phyloP scores from a whole-genome alignment of 2,797 vertebrate genomes.

The Danio aesculapii region DNA sequence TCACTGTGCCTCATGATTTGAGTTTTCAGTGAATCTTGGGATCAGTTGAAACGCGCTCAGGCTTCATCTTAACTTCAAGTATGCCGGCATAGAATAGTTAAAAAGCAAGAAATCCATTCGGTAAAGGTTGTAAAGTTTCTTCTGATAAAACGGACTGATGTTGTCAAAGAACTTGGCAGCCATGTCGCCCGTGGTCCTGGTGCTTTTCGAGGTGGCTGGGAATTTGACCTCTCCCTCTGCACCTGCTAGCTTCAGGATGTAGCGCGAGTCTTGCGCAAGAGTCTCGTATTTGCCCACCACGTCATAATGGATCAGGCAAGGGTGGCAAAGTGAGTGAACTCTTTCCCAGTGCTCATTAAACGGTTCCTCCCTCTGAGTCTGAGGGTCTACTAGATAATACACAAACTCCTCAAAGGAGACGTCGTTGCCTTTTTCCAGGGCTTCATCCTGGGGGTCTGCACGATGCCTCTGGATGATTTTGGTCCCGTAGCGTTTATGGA shows the following conservation, averaged over 20 bases:
- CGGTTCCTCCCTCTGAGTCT: conserved; percentile 87
- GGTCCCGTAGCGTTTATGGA: conserved; percentile 93
- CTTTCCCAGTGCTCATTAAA: conserved; percentile 98
- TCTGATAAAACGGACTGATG: conserved; percentile 92
- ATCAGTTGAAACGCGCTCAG: conserved; percentile 2
- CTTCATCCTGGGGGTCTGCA: conserved; percentile 73
- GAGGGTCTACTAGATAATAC: conserved; percentile 91
- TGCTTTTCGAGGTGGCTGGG: conserved; percentile 82
- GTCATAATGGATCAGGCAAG: conserved; percentile 93
- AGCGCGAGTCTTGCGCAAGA: conserved; percentile 85
- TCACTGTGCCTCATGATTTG: neutral
- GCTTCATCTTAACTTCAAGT: conserved; percentile 84
- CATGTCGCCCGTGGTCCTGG: conserved; percentile 83
- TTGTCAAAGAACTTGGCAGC: conserved; percentile 88
- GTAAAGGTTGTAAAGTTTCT: conserved; percentile 92
- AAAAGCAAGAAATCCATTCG: conserved; percentile 97
- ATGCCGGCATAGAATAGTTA: conserved; percentile 92
- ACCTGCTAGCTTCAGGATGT: conserved; percentile 85
- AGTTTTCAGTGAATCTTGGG: neutral
- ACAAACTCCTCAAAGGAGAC: conserved; percentile 93
- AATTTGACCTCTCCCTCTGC: conserved; percentile 81
- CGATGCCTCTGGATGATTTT: conserved; percentile 90
- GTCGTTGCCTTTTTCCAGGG: conserved; percentile 84
- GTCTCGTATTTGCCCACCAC: conserved; percentile 96
- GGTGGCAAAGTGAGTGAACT: conserved; percentile 93